Conservation (phyloP, 2,888 invertebrate genomes). For the Marasmarcha lunaedactyla region DNA sequence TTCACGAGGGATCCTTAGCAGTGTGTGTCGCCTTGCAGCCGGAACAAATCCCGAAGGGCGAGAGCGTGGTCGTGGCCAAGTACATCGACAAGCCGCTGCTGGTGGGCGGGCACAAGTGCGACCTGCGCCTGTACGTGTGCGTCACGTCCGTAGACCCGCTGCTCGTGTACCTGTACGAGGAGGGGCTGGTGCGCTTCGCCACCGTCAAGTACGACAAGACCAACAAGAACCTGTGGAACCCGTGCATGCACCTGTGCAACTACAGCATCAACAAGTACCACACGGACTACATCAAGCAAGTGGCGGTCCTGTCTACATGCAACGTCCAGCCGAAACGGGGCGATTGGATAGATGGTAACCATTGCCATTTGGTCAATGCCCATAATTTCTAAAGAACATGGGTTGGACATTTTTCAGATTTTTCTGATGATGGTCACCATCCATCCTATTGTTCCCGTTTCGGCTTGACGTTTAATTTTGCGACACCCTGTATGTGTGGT, state of each 20-base stretch:
- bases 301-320: too few species aligned
- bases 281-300: conserved; percentile 94
- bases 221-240: conserved; percentile 94
- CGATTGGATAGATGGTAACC: too few species aligned
- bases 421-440: too few species aligned
- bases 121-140: conserved; percentile 93
- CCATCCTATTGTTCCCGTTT: too few species aligned
- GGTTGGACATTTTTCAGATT: too few species aligned
- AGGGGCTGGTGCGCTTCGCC: conserved; percentile 95
- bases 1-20: too few species aligned
- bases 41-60: conserved; percentile 91
- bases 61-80: conserved; percentile 90
- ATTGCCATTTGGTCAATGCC: too few species aligned
- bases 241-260: conserved; percentile 97
- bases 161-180: conserved; percentile 94
- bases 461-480: too few species aligned
- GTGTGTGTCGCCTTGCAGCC: conserved; percentile 72
- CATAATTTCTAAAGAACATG: too few species aligned
- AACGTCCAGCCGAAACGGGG: too few species aligned
- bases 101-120: conserved; percentile 96
- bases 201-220: conserved; percentile 94
- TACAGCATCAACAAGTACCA: conserved; percentile 98
- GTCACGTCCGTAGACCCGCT: conserved; percentile 96
- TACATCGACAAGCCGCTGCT: conserved; percentile 89
- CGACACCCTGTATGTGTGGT: too few species aligned